These are phyloP conservation scores for Onychostoma macrolepis DNA, from an alignment of 2,113 vertebrate species.

Conservation along the genomic window DNA sequence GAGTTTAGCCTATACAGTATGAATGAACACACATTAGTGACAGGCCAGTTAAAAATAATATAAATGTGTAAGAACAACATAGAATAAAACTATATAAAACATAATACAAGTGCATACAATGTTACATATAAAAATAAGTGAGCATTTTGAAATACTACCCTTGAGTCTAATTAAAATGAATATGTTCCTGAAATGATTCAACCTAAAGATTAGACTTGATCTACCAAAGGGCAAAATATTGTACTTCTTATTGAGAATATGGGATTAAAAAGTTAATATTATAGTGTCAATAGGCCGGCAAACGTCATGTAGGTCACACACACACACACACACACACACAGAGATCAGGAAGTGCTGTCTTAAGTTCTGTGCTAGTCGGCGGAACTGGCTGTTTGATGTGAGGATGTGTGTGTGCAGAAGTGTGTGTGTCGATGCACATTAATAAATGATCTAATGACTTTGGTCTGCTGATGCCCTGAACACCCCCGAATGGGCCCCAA, in stretches of 20 bases:
- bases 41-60: background rate
- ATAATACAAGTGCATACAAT: background rate
- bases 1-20: background rate
- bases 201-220: background rate
- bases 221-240: background rate
- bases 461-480: constrained; percentile 28
- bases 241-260: background rate
- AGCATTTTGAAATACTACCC: background rate
- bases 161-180: background rate
- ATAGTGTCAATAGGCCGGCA: background rate
- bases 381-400: constrained; percentile 35
- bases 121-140: background rate
- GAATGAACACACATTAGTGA: background rate
- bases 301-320: constrained; percentile 29
- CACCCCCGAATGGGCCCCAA: constrained; percentile 68
- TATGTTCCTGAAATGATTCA: background rate
- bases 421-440: constrained; percentile 25
- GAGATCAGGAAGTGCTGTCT: constrained; percentile 76
- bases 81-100: background rate
- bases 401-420: constrained; percentile 24
- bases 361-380: constrained; percentile 59
- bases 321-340: constrained; percentile 52
- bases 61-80: background rate
- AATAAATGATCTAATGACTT: background rate
- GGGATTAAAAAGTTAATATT: background rate